phyloP scores from a whole-genome alignment of 2,113 vertebrate species.

The Nanorana parkeri region DNA sequence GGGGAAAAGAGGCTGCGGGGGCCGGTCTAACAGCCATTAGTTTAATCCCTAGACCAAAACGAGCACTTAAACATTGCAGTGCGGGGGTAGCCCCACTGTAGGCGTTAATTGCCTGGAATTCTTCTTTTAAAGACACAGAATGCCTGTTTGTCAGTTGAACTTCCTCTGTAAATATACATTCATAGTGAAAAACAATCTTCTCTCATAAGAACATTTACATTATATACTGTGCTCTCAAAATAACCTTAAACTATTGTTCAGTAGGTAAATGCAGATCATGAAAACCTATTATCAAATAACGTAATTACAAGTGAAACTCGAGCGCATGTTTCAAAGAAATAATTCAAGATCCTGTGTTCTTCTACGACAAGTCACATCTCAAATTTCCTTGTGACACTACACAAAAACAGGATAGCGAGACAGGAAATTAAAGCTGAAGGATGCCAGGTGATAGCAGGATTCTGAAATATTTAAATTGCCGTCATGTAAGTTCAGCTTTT shows the following conservation, averaged over 20 bases:
- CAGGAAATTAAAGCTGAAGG: background rate
- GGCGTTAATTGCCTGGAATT: no score
- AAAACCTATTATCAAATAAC: background rate
- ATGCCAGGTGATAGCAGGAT: background rate
- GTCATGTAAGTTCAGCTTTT: background rate
- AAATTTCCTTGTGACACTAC: constrained; percentile 14
- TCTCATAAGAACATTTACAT: no score
- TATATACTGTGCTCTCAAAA: no score
- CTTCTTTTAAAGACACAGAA: no score
- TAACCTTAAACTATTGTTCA: background rate
- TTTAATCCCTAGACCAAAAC: no score
- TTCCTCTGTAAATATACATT: no score
- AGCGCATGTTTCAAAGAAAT: constrained; percentile 29
- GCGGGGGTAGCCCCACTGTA: no score
- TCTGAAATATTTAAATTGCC: background rate
- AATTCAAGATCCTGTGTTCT: constrained; percentile 28
- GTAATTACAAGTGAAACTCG: background rate
- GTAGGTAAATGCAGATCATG: background rate
- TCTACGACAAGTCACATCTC: constrained; percentile 13
- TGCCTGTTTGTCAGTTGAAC: no score
- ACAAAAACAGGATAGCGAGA: background rate
- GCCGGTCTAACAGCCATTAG: no score
- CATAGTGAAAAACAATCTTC: no score
- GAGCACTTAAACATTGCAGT: no score
- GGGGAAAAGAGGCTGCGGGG: no score